Conservation (phyloP, 2,888 invertebrate genomes). For the Vanessa cardui region DNA sequence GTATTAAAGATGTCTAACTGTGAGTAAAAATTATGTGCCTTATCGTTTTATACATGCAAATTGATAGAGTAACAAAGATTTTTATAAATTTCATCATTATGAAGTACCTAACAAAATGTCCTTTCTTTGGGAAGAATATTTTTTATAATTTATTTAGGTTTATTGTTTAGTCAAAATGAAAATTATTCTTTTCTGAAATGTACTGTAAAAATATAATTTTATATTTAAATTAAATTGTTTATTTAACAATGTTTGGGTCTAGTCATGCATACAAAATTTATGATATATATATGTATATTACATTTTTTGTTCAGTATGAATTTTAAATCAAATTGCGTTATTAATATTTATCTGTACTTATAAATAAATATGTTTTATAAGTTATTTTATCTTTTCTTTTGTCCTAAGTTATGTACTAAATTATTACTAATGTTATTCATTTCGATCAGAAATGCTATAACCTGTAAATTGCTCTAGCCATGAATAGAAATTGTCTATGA, state of each 20-base stretch:
- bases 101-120: too few species aligned
- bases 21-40: neutral
- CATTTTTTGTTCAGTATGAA: too few species aligned
- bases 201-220: neutral
- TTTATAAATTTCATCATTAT: too few species aligned
- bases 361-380: too few species aligned
- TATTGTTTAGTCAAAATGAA: too few species aligned
- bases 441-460: slow-evolving; percentile 36
- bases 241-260: slow-evolving; percentile 22
- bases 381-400: too few species aligned
- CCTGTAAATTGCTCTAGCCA: slow-evolving; percentile 70
- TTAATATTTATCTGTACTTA: too few species aligned
- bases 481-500: slow-evolving; percentile 62
- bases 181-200: neutral
- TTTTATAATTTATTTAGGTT: too few species aligned
- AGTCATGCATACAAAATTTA: slow-evolving; percentile 19
- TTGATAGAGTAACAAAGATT: too few species aligned
- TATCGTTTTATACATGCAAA: neutral
- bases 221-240: neutral
- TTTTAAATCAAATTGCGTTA: too few species aligned
- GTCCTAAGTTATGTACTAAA: neutral
- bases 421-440: neutral
- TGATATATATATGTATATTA: too few species aligned
- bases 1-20: neutral
- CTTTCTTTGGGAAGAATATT: too few species aligned